A percentile compares a stretch with the other conserved stretches of the same genome.
Evolutionary conservation across 2,113 vertebrate genomes (phyloP).

Genomic region (Sebastes fasciatus): DNA sequence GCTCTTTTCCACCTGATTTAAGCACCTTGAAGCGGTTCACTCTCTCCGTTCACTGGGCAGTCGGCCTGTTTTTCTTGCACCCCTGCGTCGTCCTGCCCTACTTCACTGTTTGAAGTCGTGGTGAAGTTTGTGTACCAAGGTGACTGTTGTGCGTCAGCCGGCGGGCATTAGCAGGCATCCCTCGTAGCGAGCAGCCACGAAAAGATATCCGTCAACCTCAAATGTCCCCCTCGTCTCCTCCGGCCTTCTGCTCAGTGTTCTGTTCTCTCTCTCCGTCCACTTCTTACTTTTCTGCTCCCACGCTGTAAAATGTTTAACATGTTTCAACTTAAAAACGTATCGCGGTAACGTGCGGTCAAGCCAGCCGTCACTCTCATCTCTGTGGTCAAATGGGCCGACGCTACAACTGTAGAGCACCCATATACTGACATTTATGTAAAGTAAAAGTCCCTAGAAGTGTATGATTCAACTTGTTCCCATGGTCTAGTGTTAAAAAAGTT

Average conservation of each 20-base stretch:
- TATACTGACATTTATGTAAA: too few relatives aligned
- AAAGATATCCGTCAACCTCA: conserved; percentile 25
- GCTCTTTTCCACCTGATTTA: neutral
- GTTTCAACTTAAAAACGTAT: neutral
- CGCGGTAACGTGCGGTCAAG: neutral
- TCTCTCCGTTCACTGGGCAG: neutral
- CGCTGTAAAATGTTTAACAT: too few relatives aligned
- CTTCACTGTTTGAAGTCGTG: conserved; percentile 31
- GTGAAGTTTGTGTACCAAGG: conserved; percentile 35
- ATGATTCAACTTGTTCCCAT: too few relatives aligned
- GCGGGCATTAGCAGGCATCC: conserved; percentile 33
- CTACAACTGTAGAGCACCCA: too few relatives aligned
- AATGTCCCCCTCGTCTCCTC: neutral
- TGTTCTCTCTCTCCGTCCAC: neutral
- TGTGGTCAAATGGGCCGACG: too few relatives aligned
- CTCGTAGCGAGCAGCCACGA: conserved; percentile 1
- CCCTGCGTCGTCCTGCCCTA: conserved; percentile 27
- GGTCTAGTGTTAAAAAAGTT: too few relatives aligned
- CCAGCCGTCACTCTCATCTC: too few relatives aligned
- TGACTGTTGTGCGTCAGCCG: conserved; percentile 40
- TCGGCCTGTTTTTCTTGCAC: conserved; percentile 18
- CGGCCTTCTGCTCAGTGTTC: conserved; percentile 6
- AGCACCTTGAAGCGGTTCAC: conserved; percentile 5
- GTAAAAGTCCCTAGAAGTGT: too few relatives aligned
- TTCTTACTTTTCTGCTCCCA: neutral